phyloP scores from a whole-genome alignment of 2,888 invertebrate species.

The Sturmia bella region DNA sequence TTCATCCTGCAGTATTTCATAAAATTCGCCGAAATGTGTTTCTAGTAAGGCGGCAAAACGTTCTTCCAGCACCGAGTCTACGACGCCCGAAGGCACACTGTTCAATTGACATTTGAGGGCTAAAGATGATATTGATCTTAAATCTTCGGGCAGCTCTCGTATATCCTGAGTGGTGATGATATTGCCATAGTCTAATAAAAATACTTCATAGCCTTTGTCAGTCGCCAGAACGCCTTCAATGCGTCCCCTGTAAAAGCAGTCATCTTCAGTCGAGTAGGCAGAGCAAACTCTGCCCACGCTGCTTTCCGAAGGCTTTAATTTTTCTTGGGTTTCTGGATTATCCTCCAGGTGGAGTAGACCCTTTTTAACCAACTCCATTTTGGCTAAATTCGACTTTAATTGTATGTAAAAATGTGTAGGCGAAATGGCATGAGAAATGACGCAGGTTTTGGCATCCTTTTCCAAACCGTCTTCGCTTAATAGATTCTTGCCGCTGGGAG shows the following conservation, averaged over 20 bases:
- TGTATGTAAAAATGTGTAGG: constrained; percentile 89
- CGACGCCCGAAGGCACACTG: constrained; percentile 73
- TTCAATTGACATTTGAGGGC: constrained; percentile 76
- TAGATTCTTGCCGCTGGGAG: constrained; percentile 40
- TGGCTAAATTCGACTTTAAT: constrained; percentile 82
- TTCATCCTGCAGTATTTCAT: constrained; percentile 85
- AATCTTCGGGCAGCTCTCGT: constrained; percentile 84
- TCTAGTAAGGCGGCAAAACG: constrained; percentile 82
- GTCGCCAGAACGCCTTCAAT: constrained; percentile 86
- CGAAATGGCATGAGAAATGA: constrained; percentile 86
- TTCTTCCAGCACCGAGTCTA: constrained; percentile 74
- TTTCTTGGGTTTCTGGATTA: constrained; percentile 72
- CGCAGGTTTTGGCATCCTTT: constrained; percentile 82
- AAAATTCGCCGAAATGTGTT: constrained; percentile 83
- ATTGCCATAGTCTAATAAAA: constrained; percentile 88
- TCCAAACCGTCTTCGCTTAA: constrained; percentile 29
- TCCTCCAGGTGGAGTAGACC: constrained; percentile 59
- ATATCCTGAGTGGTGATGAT: constrained; percentile 83
- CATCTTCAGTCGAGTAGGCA: constrained; percentile 84
- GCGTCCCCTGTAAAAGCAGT: constrained; percentile 92
- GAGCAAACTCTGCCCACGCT: constrained; percentile 69
- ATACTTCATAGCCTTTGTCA: constrained; percentile 86
- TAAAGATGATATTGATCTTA: constrained; percentile 81
- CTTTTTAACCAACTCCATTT: constrained; percentile 76
- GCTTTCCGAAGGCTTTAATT: constrained; percentile 57